Evolutionary conservation across 1,140 invertebrate species (phyloP), one percentile per base, ranked within the genome.

Genomic region (Drosophila tani): DNA sequence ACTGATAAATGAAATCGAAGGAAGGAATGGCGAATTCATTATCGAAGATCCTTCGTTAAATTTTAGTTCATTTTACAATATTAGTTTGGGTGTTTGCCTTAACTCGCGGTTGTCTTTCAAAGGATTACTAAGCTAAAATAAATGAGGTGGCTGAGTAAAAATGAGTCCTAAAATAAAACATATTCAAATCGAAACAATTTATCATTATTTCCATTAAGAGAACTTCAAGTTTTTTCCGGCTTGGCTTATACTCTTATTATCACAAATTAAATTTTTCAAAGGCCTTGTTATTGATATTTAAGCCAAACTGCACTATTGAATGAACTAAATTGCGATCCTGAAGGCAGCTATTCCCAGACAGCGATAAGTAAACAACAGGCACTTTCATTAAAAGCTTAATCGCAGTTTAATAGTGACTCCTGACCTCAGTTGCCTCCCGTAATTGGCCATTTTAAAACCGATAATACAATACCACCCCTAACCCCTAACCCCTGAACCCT

Each of bases 371-470:
- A 50, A 51, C 66, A 41, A 51, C 8, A 32, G 19, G 5, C 27
- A 24, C 27, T 51, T 51, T 12, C 27, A 64, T 35, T 51, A 27
- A 49, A 12, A 9, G 21, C 64, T 21, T 41, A 47, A 70, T 57
- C 5, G 32, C 49, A 38, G 32, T 57, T 41, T 57, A 71, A 71
- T 70, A 35, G 32, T 8, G 19, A 38, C 9, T 70, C 14, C 35
- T 58, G 66, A 49, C 68, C 68, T 45, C 29, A 53, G 38, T n/a
- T 29, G 63, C 38, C 47, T 47, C 11, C 19, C 11, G 50, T 71
- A 71, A 71, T 71, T 71, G 68, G 5, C 27, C 27, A 21, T 49
- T 71, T 71, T 24, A 49, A 71, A 71, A 32, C 43, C 35, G 53
- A 47, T 58, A 71, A 41, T 24, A 56, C 24, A 40, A 21, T 19